phyloP scores from a whole-genome alignment of 2,888 invertebrate genomes.

The Seira musarum region DNA sequence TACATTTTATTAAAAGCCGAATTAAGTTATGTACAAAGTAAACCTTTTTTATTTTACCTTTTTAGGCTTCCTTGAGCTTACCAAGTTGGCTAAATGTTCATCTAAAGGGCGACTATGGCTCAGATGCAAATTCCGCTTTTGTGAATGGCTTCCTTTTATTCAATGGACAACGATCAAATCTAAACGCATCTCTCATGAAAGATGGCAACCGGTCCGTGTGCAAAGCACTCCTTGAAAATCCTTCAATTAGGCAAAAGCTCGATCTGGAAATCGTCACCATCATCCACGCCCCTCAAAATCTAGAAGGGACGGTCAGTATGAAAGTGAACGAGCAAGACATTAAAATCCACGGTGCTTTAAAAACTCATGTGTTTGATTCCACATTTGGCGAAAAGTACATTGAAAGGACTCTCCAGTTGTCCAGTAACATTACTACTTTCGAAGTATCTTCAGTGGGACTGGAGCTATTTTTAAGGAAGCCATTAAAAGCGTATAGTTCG shows the following conservation, averaged over 20 bases:
- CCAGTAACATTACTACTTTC: constrained; percentile 53
- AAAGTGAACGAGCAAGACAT: constrained; percentile 58
- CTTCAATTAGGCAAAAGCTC: constrained; percentile 61
- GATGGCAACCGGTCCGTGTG: constrained; percentile 26
- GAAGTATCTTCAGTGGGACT: constrained; percentile 44
- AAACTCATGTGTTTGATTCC: constrained; percentile 29
- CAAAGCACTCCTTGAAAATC: constrained; percentile 55
- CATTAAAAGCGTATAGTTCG: constrained; percentile 43
- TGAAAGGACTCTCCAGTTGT: constrained; percentile 52
- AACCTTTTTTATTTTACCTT: too few species aligned
- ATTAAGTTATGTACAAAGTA: too few species aligned
- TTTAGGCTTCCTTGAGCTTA: constrained; percentile 55
- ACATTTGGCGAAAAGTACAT: constrained; percentile 29
- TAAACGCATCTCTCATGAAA: constrained; percentile 33
- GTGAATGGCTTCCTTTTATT: constrained; percentile 29
- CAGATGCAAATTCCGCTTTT: constrained; percentile 10
- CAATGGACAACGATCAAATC: constrained; percentile 17
- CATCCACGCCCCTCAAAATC: constrained; percentile 37
- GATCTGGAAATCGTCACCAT: constrained; percentile 44
- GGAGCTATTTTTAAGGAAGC: constrained; percentile 57
- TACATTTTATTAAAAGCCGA: too few species aligned
- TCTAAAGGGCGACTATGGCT: constrained; percentile 30
- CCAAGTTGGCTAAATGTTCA: constrained; percentile 47
- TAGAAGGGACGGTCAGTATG: constrained; percentile 55
- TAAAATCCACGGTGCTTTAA: constrained; percentile 47